phyloP scores from a whole-genome alignment of 2,888 invertebrate genomes.

The Diaperis boleti region DNA sequence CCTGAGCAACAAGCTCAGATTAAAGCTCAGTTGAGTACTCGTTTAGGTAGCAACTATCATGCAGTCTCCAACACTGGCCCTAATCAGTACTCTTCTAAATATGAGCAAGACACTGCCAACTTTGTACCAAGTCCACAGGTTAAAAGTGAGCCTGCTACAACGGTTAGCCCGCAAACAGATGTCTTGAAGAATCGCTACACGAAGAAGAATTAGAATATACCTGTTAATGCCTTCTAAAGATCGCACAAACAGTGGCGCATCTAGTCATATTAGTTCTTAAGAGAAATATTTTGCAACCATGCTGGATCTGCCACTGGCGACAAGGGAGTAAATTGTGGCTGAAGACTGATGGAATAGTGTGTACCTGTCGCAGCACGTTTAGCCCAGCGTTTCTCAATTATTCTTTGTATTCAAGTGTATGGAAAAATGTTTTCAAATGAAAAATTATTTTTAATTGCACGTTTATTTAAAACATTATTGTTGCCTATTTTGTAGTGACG shows the following conservation, averaged over 20 bases:
- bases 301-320: constrained; percentile 13
- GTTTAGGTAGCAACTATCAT: constrained; percentile 54
- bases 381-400: constrained; percentile 1
- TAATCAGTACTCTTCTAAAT: constrained; percentile 44
- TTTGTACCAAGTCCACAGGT: constrained; percentile 52
- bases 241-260: constrained; percentile 6
- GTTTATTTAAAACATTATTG: too few species aligned
- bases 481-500: too few species aligned
- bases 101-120: constrained; percentile 37
- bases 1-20: constrained; percentile 64
- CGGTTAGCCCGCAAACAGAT: constrained; percentile 16
- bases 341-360: constrained; percentile 23
- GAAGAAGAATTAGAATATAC: constrained; percentile 29
- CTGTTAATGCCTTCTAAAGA: background rate
- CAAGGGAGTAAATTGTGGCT: constrained; percentile 8
- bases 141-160: constrained; percentile 41
- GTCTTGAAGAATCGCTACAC: constrained; percentile 25
- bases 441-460: too few species aligned
- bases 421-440: too few species aligned
- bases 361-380: constrained; percentile 25
- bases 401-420: background rate
- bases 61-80: constrained; percentile 44
- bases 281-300: constrained; percentile 3
- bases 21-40: constrained; percentile 60
- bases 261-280: constrained; percentile 14